Evolutionary conservation across 1,140 invertebrate genomes (phyloP).

Genomic region (Drosophila athabasca): DNA sequence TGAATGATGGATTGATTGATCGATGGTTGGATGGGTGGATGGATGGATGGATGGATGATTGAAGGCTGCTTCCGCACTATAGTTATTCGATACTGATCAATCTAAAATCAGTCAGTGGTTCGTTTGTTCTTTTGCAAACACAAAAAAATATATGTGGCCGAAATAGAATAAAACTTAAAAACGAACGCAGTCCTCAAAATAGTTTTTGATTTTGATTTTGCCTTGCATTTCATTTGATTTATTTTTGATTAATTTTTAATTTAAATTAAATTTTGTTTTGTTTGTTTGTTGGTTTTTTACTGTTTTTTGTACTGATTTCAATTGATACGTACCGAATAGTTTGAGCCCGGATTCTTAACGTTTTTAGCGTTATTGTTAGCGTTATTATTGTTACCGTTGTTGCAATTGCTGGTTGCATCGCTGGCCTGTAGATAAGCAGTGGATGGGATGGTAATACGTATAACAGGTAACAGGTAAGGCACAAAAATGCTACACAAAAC

Average conservation of each 20-base stretch:
- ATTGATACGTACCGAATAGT: constrained; percentile 84
- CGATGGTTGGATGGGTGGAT: too few relatives aligned
- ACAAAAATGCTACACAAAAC: too few relatives aligned
- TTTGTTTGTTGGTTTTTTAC: constrained; percentile 33
- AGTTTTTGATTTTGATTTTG: constrained; percentile 32
- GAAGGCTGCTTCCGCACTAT: constrained; percentile 30
- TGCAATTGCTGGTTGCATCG: constrained; percentile 82
- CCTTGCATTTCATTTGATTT: constrained; percentile 7
- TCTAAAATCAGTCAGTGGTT: constrained; percentile 80
- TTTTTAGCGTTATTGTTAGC: constrained; percentile 82
- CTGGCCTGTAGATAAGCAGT: constrained; percentile 83
- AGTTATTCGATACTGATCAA: constrained; percentile 84
- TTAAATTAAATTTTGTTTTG: constrained; percentile 31
- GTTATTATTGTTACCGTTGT: constrained; percentile 68
- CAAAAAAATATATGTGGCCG: constrained; percentile 53
- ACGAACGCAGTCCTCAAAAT: constrained; percentile 34
- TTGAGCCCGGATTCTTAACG: constrained; percentile 83
- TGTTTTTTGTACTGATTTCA: constrained; percentile 80
- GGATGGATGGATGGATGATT: constrained; percentile 5
- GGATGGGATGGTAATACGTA: constrained; percentile 81
- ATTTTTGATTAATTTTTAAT: constrained; percentile 21
- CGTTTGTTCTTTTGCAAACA: constrained; percentile 22
- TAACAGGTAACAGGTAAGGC: constrained; percentile 32
- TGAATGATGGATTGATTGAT: too few relatives aligned
- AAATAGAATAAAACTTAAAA: constrained; percentile 46